Base-by-base conservation (phyloP, 2,797 vertebrate species). In the Sebastes baramenuke region DNA sequence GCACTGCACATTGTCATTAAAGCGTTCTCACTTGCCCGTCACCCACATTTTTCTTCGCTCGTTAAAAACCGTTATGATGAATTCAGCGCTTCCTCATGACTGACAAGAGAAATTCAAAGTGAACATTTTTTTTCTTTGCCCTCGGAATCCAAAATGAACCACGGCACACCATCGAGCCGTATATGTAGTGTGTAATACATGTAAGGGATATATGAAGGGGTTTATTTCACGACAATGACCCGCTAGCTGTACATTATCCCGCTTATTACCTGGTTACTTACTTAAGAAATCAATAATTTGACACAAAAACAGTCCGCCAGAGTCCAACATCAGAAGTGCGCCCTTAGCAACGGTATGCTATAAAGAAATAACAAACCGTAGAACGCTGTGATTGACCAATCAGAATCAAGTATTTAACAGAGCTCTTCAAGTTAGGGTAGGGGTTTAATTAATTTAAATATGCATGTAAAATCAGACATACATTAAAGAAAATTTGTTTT, bases 1-100 rank as follows among this genome's bases (percentile, higher is more conserved):
- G 64, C 6, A 4, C 64, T 3, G 59, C 77, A 81, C 76, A 81
- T 77, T 82, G 79, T 73, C 86, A 85, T 90, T 85, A 92, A 89
- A 89, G 84, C 71, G 55, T 69, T 36, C 56, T 49, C 66, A 54
- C 81, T 81, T 73, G 80, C 64, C 81, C 88, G 81, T 88, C 90
- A 86, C 81, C 72, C 69, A 79, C 66, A 81, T 79, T 89, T 85
- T 87, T 83, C 76, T 78, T 84, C 72, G 64, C 58, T 79, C 61
- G 49, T 70, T 77, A 86, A 86, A 86, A 85, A 81, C 62, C 18
- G 9, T 75, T 80, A 32, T 52, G 55, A 78, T 81, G 75, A 82
- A 83, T 81, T 72, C 78, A 58, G 62, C 59, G 80, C 81, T 81
- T 85, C 32, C 29, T 61, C 74, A 22, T 56, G 68, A 82, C 56